phyloP scores from a whole-genome alignment of 2,797 vertebrate species.

The Sarcoramphus papa region DNA sequence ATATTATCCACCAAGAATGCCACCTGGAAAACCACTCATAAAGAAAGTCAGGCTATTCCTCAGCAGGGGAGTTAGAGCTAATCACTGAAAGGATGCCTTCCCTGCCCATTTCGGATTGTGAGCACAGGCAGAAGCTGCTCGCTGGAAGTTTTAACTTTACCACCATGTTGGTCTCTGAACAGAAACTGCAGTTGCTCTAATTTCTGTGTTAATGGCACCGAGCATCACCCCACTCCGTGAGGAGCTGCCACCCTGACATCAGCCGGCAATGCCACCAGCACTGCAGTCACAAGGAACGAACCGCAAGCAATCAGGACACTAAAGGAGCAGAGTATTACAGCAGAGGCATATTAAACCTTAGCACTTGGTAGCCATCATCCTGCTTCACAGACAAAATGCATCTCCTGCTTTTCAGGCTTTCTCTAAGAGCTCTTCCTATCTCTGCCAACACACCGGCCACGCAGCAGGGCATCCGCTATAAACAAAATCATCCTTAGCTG shows the following conservation, averaged over 20 bases:
- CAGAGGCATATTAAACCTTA: neutral
- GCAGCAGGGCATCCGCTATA: neutral
- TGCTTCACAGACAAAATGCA: neutral
- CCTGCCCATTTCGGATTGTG: neutral
- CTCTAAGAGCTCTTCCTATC: neutral
- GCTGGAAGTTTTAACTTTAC: neutral
- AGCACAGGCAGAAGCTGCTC: neutral
- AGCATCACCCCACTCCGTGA: neutral
- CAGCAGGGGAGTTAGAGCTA: neutral
- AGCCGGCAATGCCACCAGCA: neutral
- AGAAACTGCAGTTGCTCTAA: neutral
- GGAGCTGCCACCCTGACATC: neutral
- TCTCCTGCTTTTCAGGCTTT: neutral
- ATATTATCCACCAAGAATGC: neutral
- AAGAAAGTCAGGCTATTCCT: neutral
- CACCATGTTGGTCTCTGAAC: neutral
- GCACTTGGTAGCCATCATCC: neutral
- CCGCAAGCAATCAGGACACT: accelerated
- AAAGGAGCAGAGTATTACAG: neutral
- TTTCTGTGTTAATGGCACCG: neutral
- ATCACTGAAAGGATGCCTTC: neutral
- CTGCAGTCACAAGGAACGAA: neutral
- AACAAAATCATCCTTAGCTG: slow-evolving; percentile 1
- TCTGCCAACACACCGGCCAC: neutral
- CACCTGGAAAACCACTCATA: neutral